Percentiles rank a stretch among this genome's conserved stretches.
Conservation (phyloP, 2,888 invertebrate genomes). For the Mesochorus sp. region DNA sequence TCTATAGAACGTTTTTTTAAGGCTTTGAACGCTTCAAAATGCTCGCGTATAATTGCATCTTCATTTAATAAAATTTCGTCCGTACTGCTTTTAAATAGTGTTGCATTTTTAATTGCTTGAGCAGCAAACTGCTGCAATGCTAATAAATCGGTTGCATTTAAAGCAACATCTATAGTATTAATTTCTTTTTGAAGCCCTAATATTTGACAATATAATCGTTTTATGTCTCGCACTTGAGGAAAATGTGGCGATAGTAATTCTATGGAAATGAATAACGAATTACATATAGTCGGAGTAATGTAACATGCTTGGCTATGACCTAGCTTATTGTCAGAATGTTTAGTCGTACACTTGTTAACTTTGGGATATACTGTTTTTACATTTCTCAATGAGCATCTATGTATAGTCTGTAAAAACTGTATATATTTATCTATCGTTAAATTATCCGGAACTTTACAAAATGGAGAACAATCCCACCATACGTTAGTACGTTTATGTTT, state of each 20-base stretch:
- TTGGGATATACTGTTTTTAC: background rate
- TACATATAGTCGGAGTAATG: constrained; percentile 40
- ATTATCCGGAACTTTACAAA: constrained; percentile 28
- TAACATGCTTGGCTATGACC: constrained; percentile 55
- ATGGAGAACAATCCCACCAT: constrained; percentile 46
- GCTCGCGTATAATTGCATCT: constrained; percentile 53
- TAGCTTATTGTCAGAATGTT: constrained; percentile 17
- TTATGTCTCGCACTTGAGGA: constrained; percentile 46
- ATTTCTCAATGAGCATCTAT: constrained; percentile 23
- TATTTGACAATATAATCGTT: constrained; percentile 48
- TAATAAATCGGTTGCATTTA: constrained; percentile 25
- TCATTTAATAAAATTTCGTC: too few relatives aligned
- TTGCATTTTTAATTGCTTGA: constrained; percentile 25
- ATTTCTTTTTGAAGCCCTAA: background rate
- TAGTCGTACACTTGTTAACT: constrained; percentile 27
- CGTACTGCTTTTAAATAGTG: background rate
- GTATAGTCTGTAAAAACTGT: constrained; percentile 17
- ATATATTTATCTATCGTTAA: background rate
- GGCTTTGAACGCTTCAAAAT: constrained; percentile 50
- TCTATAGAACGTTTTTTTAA: constrained; percentile 60
- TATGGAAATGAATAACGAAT: constrained; percentile 56
- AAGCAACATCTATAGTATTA: constrained; percentile 45
- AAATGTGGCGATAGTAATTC: constrained; percentile 63
- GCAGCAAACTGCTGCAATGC: constrained; percentile 18
- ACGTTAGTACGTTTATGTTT: background rate